Conservation (phyloP, 2,113 vertebrate species). For the Amphiprion percula region DNA sequence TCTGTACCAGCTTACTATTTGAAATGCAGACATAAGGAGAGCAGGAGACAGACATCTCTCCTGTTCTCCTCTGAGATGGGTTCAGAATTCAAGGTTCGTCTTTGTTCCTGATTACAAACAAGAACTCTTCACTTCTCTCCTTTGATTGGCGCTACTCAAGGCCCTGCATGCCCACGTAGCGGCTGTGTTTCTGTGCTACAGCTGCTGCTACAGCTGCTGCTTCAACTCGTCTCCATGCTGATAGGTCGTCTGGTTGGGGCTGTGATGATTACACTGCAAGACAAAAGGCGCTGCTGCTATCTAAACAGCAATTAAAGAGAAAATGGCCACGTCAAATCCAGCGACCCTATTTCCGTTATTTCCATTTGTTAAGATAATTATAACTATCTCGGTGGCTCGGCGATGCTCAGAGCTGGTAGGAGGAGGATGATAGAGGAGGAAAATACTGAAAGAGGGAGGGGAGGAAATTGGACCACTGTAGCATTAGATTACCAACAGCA, state of each 20-base stretch:
- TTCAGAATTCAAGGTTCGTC: background rate
- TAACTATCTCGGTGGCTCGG: constrained; percentile 24
- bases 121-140: background rate
- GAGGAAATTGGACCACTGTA: constrained; percentile 6
- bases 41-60: background rate
- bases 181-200: constrained; percentile 17
- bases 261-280: constrained; percentile 31
- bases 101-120: background rate
- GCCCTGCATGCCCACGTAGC: background rate
- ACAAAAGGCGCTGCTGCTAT: constrained; percentile 47
- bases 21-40: background rate
- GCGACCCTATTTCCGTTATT: constrained; percentile 54
- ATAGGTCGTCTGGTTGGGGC: constrained; percentile 24
- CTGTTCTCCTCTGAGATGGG: no score
- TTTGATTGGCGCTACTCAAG: background rate
- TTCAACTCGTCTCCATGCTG: constrained; percentile 12
- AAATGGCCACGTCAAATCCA: constrained; percentile 58
- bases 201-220: constrained; percentile 6
- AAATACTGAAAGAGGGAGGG: constrained; percentile 1
- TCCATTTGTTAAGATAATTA: constrained; percentile 63
- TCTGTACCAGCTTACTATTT: no score
- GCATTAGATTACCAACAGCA: constrained; percentile 33
- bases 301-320: constrained; percentile 59
- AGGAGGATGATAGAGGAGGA: background rate
- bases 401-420: background rate